Evolutionary conservation across 2,113 vertebrate genomes (phyloP), one percentile per base, ranked within the genome.

Genomic region (Archocentrus centrarchus): DNA sequence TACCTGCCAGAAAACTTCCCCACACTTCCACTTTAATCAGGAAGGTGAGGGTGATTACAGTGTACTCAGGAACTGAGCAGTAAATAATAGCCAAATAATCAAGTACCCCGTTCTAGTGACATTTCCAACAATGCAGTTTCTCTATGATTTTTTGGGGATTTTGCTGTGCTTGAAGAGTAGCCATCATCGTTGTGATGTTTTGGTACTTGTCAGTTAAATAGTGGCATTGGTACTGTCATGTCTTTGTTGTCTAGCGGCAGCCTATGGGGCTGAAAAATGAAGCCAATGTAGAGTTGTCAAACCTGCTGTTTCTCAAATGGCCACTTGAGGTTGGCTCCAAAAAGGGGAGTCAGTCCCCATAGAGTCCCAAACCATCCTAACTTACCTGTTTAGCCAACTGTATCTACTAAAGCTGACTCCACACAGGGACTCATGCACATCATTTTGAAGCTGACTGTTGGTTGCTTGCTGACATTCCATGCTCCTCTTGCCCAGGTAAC

Each of bases 1-100:
- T 75, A 59, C 44, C 79, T 44, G 75, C 78, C 41, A 59, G 60
- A 83, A 73, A 83, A 60, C 30, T 85, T 64, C 70, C 24, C 55
- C 20, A 70, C 27, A 77, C 68, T 73, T 91, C 77, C 66, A 7
- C 68, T 89, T 79, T 53, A 88, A 87, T 89, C 78, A 86, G 17
- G 13, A 53, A 86, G 17, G 14, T 57, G 77, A 14, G 47, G 79
- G 32, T 85, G 66, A 80, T 61, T 39, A 78, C 24, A 68, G 11
- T 50, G 27, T 66, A 18, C 80, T 73, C 44, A 73, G 66, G 44
- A 73, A 53, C 17, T n/a, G 66, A 73, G 66, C 17, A 53, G 44
- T 73, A 73, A 77, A 41, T 77, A 58, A 75, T 55, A 58, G n/a
- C 5, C 18, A 37, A 2, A 30, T 30, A 62, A 86, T 73, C 32